phyloP scores from a whole-genome alignment of 92 coral and sea anemone genomes.

The Plumapathes pennacea region DNA sequence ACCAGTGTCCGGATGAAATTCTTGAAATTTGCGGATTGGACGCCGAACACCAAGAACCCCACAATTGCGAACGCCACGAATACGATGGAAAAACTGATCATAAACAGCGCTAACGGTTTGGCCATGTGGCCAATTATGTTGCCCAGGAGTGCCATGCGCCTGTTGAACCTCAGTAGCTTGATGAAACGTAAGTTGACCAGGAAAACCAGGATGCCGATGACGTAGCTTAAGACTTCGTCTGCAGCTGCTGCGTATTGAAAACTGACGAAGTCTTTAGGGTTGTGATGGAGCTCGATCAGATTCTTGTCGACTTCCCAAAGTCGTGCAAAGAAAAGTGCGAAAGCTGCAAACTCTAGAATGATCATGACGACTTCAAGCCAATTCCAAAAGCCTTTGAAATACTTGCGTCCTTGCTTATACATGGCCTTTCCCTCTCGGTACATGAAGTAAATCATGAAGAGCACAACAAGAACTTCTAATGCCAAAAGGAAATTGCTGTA shows the following conservation, averaged over 20 bases:
- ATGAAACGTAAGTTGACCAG: constrained; percentile 73
- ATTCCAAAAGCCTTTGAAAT: constrained; percentile 90
- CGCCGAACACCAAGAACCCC: constrained; percentile 66
- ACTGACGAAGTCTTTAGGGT: constrained; percentile 88
- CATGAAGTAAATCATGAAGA: constrained; percentile 80
- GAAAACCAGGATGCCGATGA: constrained; percentile 81
- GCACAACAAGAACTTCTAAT: constrained; percentile 58
- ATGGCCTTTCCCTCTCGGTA: constrained; percentile 77
- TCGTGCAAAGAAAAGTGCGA: constrained; percentile 61
- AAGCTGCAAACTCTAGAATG: constrained; percentile 62
- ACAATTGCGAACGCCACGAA: constrained; percentile 65
- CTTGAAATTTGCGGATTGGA: constrained; percentile 39
- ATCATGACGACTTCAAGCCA: constrained; percentile 84
- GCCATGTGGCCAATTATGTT: constrained; percentile 69
- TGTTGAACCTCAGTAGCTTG: constrained; percentile 75
- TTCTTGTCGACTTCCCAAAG: constrained; percentile 85
- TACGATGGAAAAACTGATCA: constrained; percentile 61
- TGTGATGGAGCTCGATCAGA: constrained; percentile 63
- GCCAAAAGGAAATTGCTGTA: constrained; percentile 52
- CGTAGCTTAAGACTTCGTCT: constrained; percentile 59
- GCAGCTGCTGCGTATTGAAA: constrained; percentile 92
- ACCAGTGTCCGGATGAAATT: constrained; percentile 49
- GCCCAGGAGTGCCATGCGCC: constrained; percentile 79
- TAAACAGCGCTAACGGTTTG: constrained; percentile 68
- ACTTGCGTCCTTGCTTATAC: constrained; percentile 60